Base-by-base conservation (phyloP, 2,888 invertebrate genomes). In the Leptopilina drosophilae region DNA sequence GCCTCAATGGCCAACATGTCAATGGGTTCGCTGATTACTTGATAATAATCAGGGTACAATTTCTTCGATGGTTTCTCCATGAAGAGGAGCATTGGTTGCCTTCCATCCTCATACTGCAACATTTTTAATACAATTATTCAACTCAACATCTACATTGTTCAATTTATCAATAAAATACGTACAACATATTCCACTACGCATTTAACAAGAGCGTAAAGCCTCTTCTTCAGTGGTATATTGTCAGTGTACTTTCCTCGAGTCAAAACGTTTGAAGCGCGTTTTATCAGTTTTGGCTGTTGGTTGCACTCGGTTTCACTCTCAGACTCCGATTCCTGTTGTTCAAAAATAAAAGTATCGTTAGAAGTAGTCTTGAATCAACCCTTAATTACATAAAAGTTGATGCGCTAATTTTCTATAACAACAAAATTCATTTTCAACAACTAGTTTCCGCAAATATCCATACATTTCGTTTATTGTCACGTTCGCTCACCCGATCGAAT, bases 21-120 rank as follows among this genome's bases (percentile, higher is more conserved):
- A 78, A 99, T 98, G 0, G 99, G 99, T 87, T 96, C 96, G 49
- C 96, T 95, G 83, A 99, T 99, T 1, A 99, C 96, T 91, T 97
- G 96, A 91, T 98, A 99, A 91, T 99, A 99, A 90, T 98, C 98
- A 0, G 98, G 98, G 90, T 99, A 99, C 53, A 97, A 93, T 89
- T 98, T 98, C 91, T 97, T 96, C 46, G 98, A 98, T 0, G 99
- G 99, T 88, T 98, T 97, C 91, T 98, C 98, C 97, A 99, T 97
- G 90, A 99, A 99, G 86, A 97, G 94, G 79, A 97, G 93, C 93
- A 98, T 97, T 0, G 98, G 96, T 86, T 96, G 95, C 14, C 99
- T 94, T 0, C 97, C 97, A 86, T 96, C 96, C 64, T 94, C 94
- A 86, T 94, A 94, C 95, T 94, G 87, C 66, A 92, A 82, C 78